These are phyloP conservation scores for Hermaeophaga mercurialis DNA, from an alignment of 2,888 invertebrate species.

Conservation along the genomic window DNA sequence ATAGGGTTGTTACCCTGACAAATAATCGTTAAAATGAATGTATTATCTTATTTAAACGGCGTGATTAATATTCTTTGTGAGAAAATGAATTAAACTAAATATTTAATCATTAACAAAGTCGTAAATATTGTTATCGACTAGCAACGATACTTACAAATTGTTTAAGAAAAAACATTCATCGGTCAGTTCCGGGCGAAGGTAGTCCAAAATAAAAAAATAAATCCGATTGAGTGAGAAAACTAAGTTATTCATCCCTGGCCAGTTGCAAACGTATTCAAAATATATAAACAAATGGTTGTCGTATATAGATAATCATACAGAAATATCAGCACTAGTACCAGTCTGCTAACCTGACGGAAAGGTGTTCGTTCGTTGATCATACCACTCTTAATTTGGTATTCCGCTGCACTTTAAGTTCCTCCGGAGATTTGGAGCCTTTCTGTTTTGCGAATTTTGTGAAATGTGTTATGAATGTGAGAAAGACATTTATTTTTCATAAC, in stretches of 20 bases:
- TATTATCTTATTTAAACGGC: constrained; percentile 32
- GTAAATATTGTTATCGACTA: constrained; percentile 32
- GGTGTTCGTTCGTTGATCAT: constrained; percentile 30
- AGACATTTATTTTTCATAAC: constrained; percentile 2
- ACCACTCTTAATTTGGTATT: constrained; percentile 25
- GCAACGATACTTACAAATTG: constrained; percentile 3
- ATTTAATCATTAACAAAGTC: constrained; percentile 33
- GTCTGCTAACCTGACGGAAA: constrained; percentile 33
- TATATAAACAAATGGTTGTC: constrained; percentile 35
- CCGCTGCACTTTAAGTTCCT: not conserved
- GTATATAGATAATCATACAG: constrained; percentile 34
- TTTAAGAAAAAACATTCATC: constrained; percentile 16
- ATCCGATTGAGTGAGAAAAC: constrained; percentile 14
- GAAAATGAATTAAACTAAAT: constrained; percentile 31
- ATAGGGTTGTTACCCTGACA: constrained; percentile 9
- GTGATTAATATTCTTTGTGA: constrained; percentile 29
- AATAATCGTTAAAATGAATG: constrained; percentile 12
- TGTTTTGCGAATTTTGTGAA: constrained; percentile 14
- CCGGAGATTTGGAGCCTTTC: constrained; percentile 3
- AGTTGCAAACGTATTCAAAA: constrained; percentile 20
- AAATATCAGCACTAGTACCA: constrained; percentile 32
- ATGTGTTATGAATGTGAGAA: constrained; percentile 19
- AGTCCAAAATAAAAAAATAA: constrained; percentile 7
- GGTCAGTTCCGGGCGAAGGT: constrained; percentile 2
- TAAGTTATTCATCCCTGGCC: constrained; percentile 26